Base-by-base conservation (phyloP, 2,797 vertebrate genomes). In the Pyrocephalus nanus region DNA sequence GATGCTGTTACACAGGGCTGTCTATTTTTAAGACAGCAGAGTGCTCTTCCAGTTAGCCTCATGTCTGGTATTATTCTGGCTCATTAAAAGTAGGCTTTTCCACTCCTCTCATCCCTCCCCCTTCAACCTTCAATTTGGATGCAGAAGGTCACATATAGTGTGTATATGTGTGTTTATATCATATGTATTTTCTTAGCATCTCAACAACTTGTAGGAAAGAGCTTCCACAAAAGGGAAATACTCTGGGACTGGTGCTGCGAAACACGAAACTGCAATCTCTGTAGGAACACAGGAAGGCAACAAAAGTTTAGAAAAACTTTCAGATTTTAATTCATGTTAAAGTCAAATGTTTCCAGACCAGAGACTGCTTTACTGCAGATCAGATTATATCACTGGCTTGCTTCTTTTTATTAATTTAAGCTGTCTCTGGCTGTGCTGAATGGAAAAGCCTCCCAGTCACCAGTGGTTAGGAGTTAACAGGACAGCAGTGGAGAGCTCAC, bases 321-420 rank as follows among this genome's bases (percentile, higher is more conserved):
- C 66, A 74, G 75, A 65, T 94, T 95, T 92, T 88, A 96, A 87
- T 92, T 79, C 83, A 42, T 85, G 38, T 65, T 78, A 76, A 95
- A 95, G 47, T 74, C 47, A 88, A 78, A 76, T 86, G 25, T 85
- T 96, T 96, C 74, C 65, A 95, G 69, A 95, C 82, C 50, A 74
- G 5, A 61, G 14, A 79, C 17, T 72, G 19, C 47, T 95, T 97
- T 92, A 85, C 69, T 82, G 57, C 36, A 87, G 84, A 92, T 96
- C 95, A 90, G 73, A 75, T 96, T 93, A 67, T 88, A 88, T 70
- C 70, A 80, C 53, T 69, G n/a, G 65, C 62, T 62, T 95, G 71
- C 86, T 97, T n/a, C 38, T n/a, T 95, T 96, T 97, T 87, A 92
- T 94, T 95, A 84, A 92, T 95, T 91, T 88, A 93, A 93, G 67